Evolutionary conservation across 1,140 invertebrate species (phyloP).

Genomic region (Pachypsylla venusta): DNA sequence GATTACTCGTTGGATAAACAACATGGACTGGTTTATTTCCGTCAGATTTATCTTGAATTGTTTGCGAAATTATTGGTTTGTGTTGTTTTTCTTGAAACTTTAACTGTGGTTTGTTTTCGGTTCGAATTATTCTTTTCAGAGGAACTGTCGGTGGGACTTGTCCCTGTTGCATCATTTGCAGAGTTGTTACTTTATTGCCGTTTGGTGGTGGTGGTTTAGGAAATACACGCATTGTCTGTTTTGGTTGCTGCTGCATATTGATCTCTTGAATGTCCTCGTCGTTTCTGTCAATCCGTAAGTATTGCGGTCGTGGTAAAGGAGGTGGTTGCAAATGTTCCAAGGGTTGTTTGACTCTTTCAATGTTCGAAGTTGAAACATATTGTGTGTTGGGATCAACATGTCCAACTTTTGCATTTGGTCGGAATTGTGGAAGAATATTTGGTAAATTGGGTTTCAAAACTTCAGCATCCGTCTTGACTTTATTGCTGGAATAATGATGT

Average conservation of each 20-base stretch:
- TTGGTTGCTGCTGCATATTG: conserved; percentile 11
- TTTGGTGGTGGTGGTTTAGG: conserved; percentile 25
- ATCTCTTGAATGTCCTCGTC: conserved; percentile 18
- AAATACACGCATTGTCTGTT: conserved; percentile 25
- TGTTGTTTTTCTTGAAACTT: conserved; percentile 18
- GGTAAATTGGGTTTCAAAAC: conserved; percentile 33
- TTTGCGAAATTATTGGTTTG: neutral
- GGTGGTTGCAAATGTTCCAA: conserved; percentile 29
- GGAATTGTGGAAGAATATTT: conserved; percentile 52
- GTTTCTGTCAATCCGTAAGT: conserved; percentile 29
- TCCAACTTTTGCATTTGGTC: conserved; percentile 46
- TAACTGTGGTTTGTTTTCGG: conserved; percentile 26
- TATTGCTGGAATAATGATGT: conserved; percentile 16
- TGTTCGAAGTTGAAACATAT: conserved; percentile 24
- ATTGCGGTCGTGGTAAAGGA: conserved; percentile 31
- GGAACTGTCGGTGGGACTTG: conserved; percentile 11
- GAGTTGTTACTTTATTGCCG: conserved; percentile 36
- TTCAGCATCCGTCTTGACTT: conserved; percentile 17
- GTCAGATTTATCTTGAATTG: conserved; percentile 2
- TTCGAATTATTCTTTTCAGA: conserved; percentile 15
- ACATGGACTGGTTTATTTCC: conserved; percentile 37
- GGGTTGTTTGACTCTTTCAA: conserved; percentile 23
- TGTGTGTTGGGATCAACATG: conserved; percentile 34
- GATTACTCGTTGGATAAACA: conserved; percentile 39
- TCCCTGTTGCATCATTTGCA: conserved; percentile 45